Base-by-base conservation (phyloP, 2,888 invertebrate genomes). In the Crepidodera aurea region DNA sequence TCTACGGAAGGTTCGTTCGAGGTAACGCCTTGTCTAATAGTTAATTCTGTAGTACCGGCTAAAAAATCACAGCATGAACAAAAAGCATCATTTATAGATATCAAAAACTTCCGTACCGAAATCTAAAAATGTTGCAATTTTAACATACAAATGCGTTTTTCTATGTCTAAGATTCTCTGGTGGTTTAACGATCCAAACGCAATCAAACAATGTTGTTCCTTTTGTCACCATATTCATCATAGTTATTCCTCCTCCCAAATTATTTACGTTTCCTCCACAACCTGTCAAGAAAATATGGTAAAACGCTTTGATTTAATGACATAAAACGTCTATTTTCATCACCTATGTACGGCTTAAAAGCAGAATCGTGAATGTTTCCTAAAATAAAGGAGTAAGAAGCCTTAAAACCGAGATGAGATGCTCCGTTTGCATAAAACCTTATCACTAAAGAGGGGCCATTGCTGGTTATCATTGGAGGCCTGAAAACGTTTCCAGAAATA, bases 141-240 rank as follows among this genome's bases (percentile, higher is more conserved):
- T 85, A 15, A 89, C 76, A 59, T 87, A 88, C 62, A 90, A 82
- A 75, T 89, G 88, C 0, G 89, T 88, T 74, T 89, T 89, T 79
- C 87, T 83, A 75, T 88, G 87, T 65, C 87, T 78, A 71, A 86
- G 87, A 68, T 84, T 87, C 63, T 85, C 85, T 0, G 87, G 85
- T 59, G 89, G 89, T 70, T 87, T 85, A 10, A 90, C 86, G 22
- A 90, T 82, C 90, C 90, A 90, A 55, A 90, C 84, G 72, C 90
- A 90, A 74, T 90, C 90, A 71, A 86, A 90, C 1, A 84, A 82
- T 51, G 86, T 84, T 0, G 84, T 82, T 61, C 85, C 84, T 42
- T 84, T 83, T 18, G 66, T 48, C 10, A 87, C 84, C 89, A 90
- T 90, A 71, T 90, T 86, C 86, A 89, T 88, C 90, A 90, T 90